Percentiles rank a stretch among this genome's conserved stretches.
These are phyloP conservation scores for Lingula anatina DNA, from an alignment of 2,888 invertebrate genomes.

Conservation along the genomic window DNA sequence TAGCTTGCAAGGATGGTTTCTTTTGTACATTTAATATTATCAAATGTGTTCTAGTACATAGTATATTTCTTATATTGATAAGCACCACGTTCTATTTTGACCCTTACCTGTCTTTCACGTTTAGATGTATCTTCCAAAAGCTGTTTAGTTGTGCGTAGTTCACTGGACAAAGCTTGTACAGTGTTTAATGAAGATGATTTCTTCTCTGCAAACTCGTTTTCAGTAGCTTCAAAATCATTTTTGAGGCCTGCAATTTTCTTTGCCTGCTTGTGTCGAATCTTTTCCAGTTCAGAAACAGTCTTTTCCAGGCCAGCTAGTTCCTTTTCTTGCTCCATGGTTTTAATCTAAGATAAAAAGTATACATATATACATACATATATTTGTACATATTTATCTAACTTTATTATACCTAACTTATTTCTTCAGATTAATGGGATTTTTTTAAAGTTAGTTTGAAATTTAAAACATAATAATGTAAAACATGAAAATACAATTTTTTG, in stretches of 20 bases:
- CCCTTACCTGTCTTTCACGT: constrained; percentile 45
- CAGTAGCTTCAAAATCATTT: constrained; percentile 25
- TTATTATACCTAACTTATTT: not conserved
- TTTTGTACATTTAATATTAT: too few species aligned
- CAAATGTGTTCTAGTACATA: too few species aligned
- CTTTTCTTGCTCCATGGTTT: constrained; percentile 41
- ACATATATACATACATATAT: too few species aligned
- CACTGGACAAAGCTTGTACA: constrained; percentile 49
- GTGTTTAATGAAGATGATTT: constrained; percentile 42
- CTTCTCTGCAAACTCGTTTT: constrained; percentile 28
- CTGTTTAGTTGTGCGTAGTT: constrained; percentile 47
- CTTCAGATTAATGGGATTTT: not conserved
- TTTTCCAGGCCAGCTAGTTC: constrained; percentile 39
- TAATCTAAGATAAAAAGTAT: constrained; percentile 17
- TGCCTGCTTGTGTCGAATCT: constrained; percentile 45
- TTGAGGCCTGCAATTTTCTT: constrained; percentile 43
- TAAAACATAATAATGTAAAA: not conserved
- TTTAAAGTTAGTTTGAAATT: not conserved
- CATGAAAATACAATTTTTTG: not conserved
- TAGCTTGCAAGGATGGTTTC: too few species aligned
- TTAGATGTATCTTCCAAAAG: constrained; percentile 38
- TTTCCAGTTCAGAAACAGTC: constrained; percentile 47
- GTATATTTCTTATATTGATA: too few species aligned
- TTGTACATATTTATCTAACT: too few species aligned
- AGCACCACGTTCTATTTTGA: too few species aligned